Evolutionary conservation across 2,797 vertebrate genomes (phyloP).

Genomic region (Alectoris magna): DNA sequence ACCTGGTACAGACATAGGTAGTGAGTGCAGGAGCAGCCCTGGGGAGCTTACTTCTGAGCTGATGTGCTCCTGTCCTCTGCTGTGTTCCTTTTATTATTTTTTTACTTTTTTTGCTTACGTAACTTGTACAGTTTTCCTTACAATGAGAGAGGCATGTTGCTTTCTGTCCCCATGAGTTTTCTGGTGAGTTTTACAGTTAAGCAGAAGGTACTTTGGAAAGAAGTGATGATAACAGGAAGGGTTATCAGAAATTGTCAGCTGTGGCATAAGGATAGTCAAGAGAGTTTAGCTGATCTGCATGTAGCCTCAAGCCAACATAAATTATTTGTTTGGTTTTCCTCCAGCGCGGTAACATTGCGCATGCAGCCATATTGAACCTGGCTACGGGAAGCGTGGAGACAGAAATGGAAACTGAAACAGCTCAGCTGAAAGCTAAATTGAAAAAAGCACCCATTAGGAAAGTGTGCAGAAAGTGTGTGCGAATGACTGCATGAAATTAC

Average conservation of each 20-base stretch:
- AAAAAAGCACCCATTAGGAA: not conserved
- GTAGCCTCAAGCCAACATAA: not conserved
- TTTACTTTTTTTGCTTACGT: not conserved
- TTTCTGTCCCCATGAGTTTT: not conserved
- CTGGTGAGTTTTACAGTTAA: not conserved
- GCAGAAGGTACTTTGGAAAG: slow-evolving; percentile 3
- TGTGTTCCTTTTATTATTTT: not conserved
- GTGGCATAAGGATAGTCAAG: not conserved
- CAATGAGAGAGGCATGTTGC: not conserved
- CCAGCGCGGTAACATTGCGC: not conserved
- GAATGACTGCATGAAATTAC: not conserved
- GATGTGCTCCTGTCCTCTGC: not conserved
- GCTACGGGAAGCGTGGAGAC: not conserved
- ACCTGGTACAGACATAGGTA: not conserved
- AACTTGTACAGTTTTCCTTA: not conserved
- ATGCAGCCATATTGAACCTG: not conserved
- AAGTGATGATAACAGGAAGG: not conserved
- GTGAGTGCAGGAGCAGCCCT: not conserved
- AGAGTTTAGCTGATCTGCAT: not conserved
- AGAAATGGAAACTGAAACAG: not conserved
- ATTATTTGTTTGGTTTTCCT: slow-evolving; percentile 5
- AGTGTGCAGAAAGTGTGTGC: not conserved
- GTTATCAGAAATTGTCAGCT: not conserved
- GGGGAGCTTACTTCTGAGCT: not conserved
- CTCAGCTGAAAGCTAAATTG: not conserved